Conservation (phyloP, 2,797 vertebrate genomes). For the Delichon dasypus region DNA sequence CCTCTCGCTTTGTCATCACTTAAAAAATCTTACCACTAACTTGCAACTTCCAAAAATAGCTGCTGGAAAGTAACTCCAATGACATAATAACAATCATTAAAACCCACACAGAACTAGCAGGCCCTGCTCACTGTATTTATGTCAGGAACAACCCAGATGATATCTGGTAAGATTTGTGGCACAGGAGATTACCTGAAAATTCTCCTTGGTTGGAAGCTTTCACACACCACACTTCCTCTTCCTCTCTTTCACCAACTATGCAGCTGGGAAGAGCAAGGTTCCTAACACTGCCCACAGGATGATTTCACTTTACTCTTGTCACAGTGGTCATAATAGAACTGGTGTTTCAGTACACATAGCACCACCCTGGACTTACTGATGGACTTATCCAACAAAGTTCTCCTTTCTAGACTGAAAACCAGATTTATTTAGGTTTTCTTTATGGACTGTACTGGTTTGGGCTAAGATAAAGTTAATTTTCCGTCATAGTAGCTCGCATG, state of each 20-base stretch:
- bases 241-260: neutral
- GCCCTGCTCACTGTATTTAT: neutral
- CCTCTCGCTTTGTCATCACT: neutral
- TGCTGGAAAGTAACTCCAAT: neutral
- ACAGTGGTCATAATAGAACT: neutral
- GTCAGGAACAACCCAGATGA: neutral
- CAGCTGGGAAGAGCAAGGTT: neutral
- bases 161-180: neutral
- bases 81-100: neutral
- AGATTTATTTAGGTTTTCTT: neutral
- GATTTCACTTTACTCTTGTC: neutral
- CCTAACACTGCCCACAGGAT: neutral
- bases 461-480: neutral
- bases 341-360: neutral
- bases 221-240: fast-evolving
- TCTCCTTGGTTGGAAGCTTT: neutral
- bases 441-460: neutral
- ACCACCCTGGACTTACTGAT: neutral
- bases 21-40: neutral
- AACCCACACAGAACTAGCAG: neutral
- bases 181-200: neutral
- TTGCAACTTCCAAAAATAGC: neutral
- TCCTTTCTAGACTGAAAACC: neutral
- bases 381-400: neutral
- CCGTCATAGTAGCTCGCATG: fast-evolving